Conservation (phyloP, 1,140 invertebrate genomes). For the Drosophila grimshawi region DNA sequence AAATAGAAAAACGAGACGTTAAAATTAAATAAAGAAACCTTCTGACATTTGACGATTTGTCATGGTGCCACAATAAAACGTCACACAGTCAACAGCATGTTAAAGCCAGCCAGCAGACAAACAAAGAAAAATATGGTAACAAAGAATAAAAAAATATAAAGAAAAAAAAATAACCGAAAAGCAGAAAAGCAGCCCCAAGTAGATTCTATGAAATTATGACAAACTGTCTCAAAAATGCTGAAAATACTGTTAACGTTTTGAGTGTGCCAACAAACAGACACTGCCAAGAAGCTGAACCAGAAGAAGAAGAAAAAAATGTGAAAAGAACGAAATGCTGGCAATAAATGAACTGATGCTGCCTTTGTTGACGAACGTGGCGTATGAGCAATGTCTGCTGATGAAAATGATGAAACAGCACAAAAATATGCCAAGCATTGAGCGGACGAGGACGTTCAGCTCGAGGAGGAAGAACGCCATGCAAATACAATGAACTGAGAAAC, state of each 20-base stretch:
- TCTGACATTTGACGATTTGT: conserved; percentile 76
- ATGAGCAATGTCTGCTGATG: conserved; percentile 81
- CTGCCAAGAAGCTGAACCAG: conserved; percentile 35
- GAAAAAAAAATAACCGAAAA: background rate
- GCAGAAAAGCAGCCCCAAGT: conserved; percentile 31
- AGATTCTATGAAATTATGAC: conserved; percentile 80
- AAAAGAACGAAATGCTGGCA: conserved; percentile 36
- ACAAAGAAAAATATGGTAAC: conserved; percentile 30
- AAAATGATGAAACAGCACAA: conserved; percentile 81
- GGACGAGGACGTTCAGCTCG: no score
- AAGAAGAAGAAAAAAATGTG: conserved; percentile 7
- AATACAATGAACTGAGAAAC: conserved; percentile 72
- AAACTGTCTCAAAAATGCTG: conserved; percentile 82
- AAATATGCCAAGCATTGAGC: conserved; percentile 59
- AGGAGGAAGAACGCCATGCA: conserved; percentile 50
- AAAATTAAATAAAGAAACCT: conserved; percentile 75
- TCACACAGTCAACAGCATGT: conserved; percentile 40
- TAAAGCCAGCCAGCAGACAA: conserved; percentile 22
- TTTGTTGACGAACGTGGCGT: conserved; percentile 78
- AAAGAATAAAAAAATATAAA: conserved; percentile 5
- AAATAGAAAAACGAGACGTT: conserved; percentile 8
- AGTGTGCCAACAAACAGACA: conserved; percentile 40
- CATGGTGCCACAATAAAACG: conserved; percentile 79
- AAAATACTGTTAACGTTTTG: conserved; percentile 80
- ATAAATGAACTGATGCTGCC: conserved; percentile 62